phyloP scores from a whole-genome alignment of 2,888 invertebrate genomes.

The Andrena marginata region DNA sequence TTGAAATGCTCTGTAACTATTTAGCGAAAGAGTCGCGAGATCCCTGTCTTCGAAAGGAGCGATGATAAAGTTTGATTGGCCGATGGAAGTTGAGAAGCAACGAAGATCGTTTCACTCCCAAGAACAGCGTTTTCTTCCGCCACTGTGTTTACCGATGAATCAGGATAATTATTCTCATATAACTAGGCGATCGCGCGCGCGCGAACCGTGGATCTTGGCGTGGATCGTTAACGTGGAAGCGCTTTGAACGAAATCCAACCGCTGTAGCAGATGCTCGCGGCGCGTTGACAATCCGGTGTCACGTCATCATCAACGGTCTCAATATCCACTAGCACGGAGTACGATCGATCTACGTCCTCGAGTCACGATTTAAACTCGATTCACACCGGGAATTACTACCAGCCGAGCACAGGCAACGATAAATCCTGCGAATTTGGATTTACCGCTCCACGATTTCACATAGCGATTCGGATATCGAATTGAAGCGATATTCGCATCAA shows the following conservation, averaged over 20 bases:
- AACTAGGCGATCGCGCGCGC: slow-evolving; percentile 34
- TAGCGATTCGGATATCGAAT: too few species aligned
- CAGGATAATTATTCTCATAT: slow-evolving; percentile 47
- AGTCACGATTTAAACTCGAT: slow-evolving; percentile 28
- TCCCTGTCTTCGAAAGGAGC: neutral
- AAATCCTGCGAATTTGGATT: too few species aligned
- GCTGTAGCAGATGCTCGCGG: slow-evolving; percentile 59
- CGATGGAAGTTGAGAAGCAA: slow-evolving; percentile 13
- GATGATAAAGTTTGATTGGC: neutral
- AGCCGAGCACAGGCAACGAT: too few species aligned
- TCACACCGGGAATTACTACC: slow-evolving; percentile 12
- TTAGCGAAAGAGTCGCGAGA: too few species aligned
- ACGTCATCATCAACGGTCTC: slow-evolving; percentile 56
- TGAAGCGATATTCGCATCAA: too few species aligned
- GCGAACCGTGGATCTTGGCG: slow-evolving; percentile 38
- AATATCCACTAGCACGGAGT: slow-evolving; percentile 25
- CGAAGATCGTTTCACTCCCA: slow-evolving; percentile 17
- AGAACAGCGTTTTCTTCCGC: neutral
- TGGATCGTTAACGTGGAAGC: slow-evolving; percentile 49
- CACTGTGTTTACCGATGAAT: slow-evolving; percentile 36
- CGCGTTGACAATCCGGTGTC: slow-evolving; percentile 62
- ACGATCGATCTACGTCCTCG: slow-evolving; percentile 56
- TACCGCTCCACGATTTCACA: too few species aligned
- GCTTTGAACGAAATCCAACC: slow-evolving; percentile 63
- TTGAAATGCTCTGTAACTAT: too few species aligned